Evolutionary conservation across 2,113 vertebrate genomes (phyloP), one percentile per base, ranked within the genome.

Genomic region (Hippocampus guttulatus): DNA sequence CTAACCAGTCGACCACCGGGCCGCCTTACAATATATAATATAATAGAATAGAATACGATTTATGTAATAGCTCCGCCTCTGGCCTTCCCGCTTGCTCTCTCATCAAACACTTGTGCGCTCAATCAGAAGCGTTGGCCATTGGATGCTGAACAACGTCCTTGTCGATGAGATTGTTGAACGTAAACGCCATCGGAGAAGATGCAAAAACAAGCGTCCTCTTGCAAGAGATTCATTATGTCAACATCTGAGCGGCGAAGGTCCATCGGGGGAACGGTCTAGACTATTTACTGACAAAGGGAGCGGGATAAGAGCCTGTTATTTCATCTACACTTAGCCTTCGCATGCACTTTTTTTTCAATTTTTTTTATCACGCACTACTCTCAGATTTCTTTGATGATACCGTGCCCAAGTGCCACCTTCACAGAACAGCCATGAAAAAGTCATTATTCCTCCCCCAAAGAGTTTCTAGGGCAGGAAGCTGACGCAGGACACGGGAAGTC

Each of bases 171-270:
- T 91, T 64, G 87, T 73, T 78, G 84, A 92, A 91, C 78, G 84
- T 91, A 90, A 94, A 93, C 90, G 90, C 21, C 81, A 87, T 87
- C 90, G 81, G 87, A 84, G 92, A 83, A 90, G 90, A 89, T 87
- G 85, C 81, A 78, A 87, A 92, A 93, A 90, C 88, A 92, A 91
- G 85, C 87, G 87, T 92, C 88, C 91, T 92, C 86, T 93, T 93
- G 88, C 83, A 76, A 69, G 65, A 90, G 88, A 85, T 91, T 62
- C 82, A 83, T 85, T 92, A 87, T 84, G 91, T 89, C 87, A 92
- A 92, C 85, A 81, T 88, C 85, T 84, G 69, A 73, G 82, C 62
- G 43, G 61, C 69, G 49, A 76, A 72, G 72, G 69, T 70, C 75
- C 70, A 66, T 33, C 84, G 77, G 82, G 80, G 81, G 80, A 87